Evolutionary conservation across 2,797 vertebrate species (phyloP).

Genomic region (Darevskia nairensis): DNA sequence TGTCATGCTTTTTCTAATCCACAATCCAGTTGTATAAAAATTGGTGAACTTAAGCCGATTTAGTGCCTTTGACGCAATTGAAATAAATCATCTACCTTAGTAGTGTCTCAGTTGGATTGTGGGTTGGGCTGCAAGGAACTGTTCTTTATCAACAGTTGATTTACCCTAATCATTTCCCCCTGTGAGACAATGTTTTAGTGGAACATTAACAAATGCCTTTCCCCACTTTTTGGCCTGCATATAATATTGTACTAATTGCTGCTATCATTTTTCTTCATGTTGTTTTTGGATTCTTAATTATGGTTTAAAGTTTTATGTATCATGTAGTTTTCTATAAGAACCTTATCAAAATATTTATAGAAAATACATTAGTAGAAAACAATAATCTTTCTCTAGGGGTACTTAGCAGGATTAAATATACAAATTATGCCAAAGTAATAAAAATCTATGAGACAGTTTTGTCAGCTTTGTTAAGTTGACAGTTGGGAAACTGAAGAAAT

Average conservation of each 20-base stretch:
- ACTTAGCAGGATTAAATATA: background rate
- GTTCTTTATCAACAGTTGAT: slow-evolving; percentile 30
- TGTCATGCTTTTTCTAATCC: background rate
- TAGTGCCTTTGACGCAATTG: background rate
- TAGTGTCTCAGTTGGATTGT: background rate
- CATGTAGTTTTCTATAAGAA: slow-evolving; percentile 20
- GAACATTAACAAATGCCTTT: slow-evolving; percentile 47
- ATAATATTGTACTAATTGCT: slow-evolving; percentile 52
- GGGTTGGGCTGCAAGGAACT: background rate
- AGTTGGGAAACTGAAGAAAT: background rate
- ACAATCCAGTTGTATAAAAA: background rate
- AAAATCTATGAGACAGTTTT: no score
- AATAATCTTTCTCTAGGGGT: background rate
- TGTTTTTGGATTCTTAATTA: slow-evolving; percentile 59
- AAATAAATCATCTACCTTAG: background rate
- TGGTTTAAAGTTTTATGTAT: background rate
- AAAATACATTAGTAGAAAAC: slow-evolving; percentile 13
- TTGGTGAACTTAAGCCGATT: background rate
- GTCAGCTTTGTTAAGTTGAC: background rate
- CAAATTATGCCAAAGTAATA: background rate
- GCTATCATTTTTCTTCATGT: slow-evolving; percentile 58
- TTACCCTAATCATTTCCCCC: slow-evolving; percentile 34
- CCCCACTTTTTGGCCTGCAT: slow-evolving; percentile 37
- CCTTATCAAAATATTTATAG: background rate
- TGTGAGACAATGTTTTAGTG: slow-evolving; percentile 23